Evolutionary conservation across 37 sponge, comb jelly and placozoan genomes (phyloP).

Genomic region (Mnemiopsis leidyi): DNA sequence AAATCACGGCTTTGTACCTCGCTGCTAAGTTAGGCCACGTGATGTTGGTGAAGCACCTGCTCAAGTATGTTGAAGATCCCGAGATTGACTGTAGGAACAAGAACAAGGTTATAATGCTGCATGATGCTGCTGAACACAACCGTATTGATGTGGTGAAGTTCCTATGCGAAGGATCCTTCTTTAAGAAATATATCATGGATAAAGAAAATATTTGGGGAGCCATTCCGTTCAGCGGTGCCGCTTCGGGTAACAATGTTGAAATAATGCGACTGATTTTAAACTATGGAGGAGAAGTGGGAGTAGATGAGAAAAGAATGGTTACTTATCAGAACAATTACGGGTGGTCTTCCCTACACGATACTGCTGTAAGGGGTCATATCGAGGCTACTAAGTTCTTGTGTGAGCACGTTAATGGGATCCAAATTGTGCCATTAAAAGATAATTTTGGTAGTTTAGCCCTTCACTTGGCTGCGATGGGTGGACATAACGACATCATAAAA

Average conservation of each 20-base stretch:
- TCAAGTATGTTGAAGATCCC: not conserved
- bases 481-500: not conserved
- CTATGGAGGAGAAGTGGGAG: not conserved
- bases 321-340: not conserved
- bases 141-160: not conserved
- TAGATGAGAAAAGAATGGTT: not conserved
- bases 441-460: not conserved
- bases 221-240: slow-evolving; percentile 4
- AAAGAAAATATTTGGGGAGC: slow-evolving; percentile 4
- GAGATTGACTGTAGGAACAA: not conserved
- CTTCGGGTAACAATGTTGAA: not conserved
- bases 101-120: not conserved
- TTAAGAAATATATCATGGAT: not conserved
- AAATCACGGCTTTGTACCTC: not conserved
- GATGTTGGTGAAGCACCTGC: not conserved
- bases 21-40: not conserved
- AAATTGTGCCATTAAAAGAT: not conserved
- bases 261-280: not conserved
- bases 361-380: not conserved
- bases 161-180: not conserved
- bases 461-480: not conserved
- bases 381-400: slow-evolving; percentile 2
- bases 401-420: not conserved
- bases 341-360: not conserved
- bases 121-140: not conserved